phyloP scores from a whole-genome alignment of 2,797 vertebrate genomes.

The Pogoniulus pusillus region DNA sequence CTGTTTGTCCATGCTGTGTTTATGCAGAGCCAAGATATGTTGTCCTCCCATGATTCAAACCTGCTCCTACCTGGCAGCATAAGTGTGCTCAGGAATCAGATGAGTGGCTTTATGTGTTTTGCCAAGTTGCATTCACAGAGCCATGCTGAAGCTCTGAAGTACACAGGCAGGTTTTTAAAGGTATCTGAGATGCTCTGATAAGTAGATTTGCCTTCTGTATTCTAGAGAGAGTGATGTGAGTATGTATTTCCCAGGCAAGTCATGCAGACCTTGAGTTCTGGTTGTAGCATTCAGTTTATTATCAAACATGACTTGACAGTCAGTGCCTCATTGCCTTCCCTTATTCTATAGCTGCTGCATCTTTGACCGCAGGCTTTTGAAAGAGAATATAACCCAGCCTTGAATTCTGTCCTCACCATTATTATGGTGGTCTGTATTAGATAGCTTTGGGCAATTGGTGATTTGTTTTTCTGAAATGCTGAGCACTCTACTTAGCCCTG shows the following conservation, averaged over 20 bases:
- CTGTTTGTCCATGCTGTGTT: background rate
- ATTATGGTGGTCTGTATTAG: background rate
- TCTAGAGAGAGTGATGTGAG: background rate
- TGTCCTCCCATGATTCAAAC: fast-evolving
- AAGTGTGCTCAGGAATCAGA: background rate
- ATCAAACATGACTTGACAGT: background rate
- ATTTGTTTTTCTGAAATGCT: background rate
- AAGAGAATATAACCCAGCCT: background rate
- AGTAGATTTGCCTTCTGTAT: background rate
- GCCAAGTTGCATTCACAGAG: background rate
- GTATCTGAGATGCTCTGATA: background rate
- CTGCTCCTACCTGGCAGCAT: background rate
- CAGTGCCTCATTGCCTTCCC: background rate
- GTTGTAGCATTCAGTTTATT: background rate
- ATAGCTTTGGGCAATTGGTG: fast-evolving
- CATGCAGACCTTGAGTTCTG: background rate
- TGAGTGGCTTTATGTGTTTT: background rate
- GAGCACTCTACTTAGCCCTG: background rate
- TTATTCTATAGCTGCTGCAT: background rate
- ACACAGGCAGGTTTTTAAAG: background rate
- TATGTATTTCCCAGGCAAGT: background rate
- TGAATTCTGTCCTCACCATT: background rate
- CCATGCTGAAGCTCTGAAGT: background rate
- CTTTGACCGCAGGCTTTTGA: background rate
- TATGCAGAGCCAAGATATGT: background rate